Percentiles rank a stretch among this genome's conserved stretches.
These are phyloP conservation scores for Pristionchus mayeri DNA, from an alignment of 2,888 invertebrate species.

Conservation along the genomic window DNA sequence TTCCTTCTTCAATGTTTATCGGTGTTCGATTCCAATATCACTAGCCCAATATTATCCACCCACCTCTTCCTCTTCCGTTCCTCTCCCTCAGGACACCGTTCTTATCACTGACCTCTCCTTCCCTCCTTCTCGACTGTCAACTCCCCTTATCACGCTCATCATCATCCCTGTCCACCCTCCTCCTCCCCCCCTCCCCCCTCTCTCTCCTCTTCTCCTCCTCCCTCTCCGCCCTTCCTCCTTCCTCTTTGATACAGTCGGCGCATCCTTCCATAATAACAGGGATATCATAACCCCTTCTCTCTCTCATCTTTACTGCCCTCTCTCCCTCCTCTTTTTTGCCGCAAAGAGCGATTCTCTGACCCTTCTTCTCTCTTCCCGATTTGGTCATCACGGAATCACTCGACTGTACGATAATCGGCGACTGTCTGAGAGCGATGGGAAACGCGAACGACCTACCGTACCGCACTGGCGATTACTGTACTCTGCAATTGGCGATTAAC, in stretches of 20 bases:
- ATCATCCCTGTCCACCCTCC: background rate
- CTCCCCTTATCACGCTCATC: background rate
- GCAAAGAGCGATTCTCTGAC: conserved; percentile 5
- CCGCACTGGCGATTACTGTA: background rate
- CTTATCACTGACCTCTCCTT: conserved; percentile 29
- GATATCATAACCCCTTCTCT: conserved; percentile 34
- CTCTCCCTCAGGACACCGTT: background rate
- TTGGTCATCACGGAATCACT: conserved; percentile 3
- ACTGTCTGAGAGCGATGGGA: background rate
- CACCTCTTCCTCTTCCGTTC: background rate
- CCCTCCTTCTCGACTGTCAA: conserved; percentile 27
- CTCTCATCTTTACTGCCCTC: background rate
- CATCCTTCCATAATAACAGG: conserved; percentile 26
- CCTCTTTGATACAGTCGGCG: conserved; percentile 37
- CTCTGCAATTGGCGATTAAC: background rate
- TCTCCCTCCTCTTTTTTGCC: conserved; percentile 15
- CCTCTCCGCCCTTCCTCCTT: background rate
- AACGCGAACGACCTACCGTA: background rate
- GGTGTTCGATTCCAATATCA: background rate
- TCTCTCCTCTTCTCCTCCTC: conserved; percentile 5
- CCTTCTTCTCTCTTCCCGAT: background rate
- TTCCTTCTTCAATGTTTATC: background rate
- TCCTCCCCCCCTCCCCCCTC: background rate
- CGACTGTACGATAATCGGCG: conserved; percentile 35
- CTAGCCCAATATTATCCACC: background rate